Evolutionary conservation across 2,113 vertebrate species (phyloP).

Genomic region (Varanus salvator): DNA sequence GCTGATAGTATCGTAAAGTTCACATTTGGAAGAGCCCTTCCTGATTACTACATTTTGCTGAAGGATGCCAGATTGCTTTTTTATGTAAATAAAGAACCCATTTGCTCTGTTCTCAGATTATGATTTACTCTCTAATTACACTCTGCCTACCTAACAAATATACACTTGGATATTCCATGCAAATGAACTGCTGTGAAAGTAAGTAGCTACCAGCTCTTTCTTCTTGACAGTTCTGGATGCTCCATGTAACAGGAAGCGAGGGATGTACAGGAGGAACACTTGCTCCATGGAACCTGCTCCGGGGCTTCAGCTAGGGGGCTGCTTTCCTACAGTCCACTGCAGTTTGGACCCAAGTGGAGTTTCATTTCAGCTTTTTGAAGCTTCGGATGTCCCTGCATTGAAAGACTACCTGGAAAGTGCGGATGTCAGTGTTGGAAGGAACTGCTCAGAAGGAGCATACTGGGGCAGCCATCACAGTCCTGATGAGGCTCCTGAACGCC

Average conservation of each 20-base stretch:
- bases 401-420: not conserved
- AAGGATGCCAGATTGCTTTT: no score
- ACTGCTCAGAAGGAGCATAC: not conserved
- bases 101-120: no score
- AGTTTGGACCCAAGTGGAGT: not conserved
- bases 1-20: no score
- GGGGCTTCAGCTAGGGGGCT: not conserved
- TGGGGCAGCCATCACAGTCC: no score
- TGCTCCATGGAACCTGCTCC: not conserved
- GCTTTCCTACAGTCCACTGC: not conserved
- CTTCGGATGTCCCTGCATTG: not conserved
- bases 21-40: no score
- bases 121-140: no score
- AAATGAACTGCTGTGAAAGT: not conserved
- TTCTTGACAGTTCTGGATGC: not conserved
- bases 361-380: not conserved
- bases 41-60: no score
- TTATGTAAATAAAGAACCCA: no score
- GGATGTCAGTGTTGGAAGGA: no score
- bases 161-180: not conserved
- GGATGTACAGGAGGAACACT: not conserved
- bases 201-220: not conserved
- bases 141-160: not conserved
- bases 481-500: not conserved
- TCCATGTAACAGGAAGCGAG: not conserved